Evolutionary conservation across 2,797 vertebrate species (phyloP), one percentile per base, ranked within the genome.

Genomic region (Micropoecilia bifurca): DNA sequence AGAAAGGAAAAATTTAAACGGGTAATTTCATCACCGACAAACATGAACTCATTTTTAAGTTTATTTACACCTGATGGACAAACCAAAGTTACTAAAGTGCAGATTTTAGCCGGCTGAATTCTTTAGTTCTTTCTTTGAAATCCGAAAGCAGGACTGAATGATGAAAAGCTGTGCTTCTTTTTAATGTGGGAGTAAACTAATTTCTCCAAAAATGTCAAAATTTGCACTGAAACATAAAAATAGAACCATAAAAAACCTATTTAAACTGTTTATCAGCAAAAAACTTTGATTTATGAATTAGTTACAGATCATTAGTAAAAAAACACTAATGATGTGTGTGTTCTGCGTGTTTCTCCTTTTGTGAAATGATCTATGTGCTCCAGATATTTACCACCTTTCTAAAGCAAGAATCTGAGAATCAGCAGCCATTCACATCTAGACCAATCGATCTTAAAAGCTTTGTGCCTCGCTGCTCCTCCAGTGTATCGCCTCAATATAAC

Each of bases 381-480:
- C 13, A 61, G 18, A 41, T 77, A 47, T 48, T 43, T 7, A 3
- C n/a, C 20, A n/a, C 33, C 39, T 4, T 14, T 78, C 57, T 68
- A 43, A 6, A 47, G 50, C n/a, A 28, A 69, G 71, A 13, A 73
- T 59, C 39, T 47, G 48, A 45, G 28, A 74, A 43, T 71, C 59
- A 76, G 43, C 36, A 79, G 33, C 48, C 57, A 66, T 69, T 33
- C 33, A 25, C 74, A 50, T 66, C 14, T 0, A 20, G 18, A 48
- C 5, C 33, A 50, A 73, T 81, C 74, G 25, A 87, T 79, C 48
- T 66, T 47, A 63, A 84, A 79, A 84, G 50, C 14, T 59, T 66
- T 6, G 45, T 0, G 25, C 55, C n/a, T 39, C 20, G 61, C 69
- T 73, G 3, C 80, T 84, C 14, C 22, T 75, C 68, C 25, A 4